phyloP scores from a whole-genome alignment of 2,797 vertebrate species.

The Anabacerthia variegaticeps region DNA sequence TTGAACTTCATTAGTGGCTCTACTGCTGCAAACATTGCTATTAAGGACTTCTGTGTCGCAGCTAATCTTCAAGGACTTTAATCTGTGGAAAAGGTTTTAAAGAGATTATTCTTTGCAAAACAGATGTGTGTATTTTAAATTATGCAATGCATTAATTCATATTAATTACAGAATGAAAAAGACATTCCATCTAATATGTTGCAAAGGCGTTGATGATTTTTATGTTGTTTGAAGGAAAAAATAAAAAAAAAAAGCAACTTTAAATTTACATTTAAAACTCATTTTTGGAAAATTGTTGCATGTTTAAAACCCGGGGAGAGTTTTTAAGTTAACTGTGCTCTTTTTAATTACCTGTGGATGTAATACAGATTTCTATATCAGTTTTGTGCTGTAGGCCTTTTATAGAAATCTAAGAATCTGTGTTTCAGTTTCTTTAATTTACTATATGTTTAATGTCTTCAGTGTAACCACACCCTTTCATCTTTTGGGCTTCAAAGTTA shows the following conservation, averaged over 20 bases:
- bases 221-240: background rate
- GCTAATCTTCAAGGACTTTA: constrained; percentile 45
- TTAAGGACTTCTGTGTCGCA: background rate
- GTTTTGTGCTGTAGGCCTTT: background rate
- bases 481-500: background rate
- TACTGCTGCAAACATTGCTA: background rate
- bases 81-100: constrained; percentile 8
- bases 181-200: background rate
- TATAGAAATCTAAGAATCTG: background rate
- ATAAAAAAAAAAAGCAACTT: background rate
- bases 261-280: background rate
- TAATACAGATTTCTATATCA: background rate
- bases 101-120: constrained; percentile 23
- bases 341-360: background rate
- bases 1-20: background rate
- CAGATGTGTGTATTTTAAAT: constrained; percentile 23
- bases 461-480: background rate
- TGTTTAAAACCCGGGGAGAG: background rate
- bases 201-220: background rate
- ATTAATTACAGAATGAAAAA: constrained; percentile 2
- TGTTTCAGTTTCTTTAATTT: background rate
- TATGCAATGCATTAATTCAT: background rate
- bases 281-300: background rate
- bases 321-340: background rate
- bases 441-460: background rate